Base-by-base conservation (phyloP, 2,888 invertebrate species). In the Ectemnius cavifrons region DNA sequence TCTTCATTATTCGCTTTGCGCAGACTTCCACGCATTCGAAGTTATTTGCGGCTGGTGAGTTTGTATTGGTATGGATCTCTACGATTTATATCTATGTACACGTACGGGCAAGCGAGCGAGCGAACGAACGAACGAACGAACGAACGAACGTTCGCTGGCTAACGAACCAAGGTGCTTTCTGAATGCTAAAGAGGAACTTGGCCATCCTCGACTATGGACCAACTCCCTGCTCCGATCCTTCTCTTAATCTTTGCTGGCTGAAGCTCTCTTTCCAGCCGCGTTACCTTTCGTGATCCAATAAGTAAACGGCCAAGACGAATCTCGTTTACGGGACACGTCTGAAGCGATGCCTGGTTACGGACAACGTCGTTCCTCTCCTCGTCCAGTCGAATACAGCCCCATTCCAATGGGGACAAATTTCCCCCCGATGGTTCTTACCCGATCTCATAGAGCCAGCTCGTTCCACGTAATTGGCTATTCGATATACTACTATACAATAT, bases 151-250 rank as follows among this genome's bases (percentile, higher is more conserved):
- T 79, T 80, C 77, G 77, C 67, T 72, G 74, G 80, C 88, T 89
- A 89, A 89, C 87, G 85, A 89, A 87, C 87, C 82, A 60, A 78
- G 64, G 80, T 87, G 86, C 83, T 83, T 81, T 83, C 84, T 80
- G 88, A 88, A 89, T 88, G 75, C 81, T 80, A 87, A 88, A 86
- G 80, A 83, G 85, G 37, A 37, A 11, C 79, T 63, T 65, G 73
- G 64, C 79, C 74, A 84, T 82, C 79, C 80, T 77, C 70, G 75
- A 75, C 71, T 58, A 71, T 62, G 78, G 73, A 59, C 71, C 68
- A 56, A 57, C 23, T 66, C 71, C 46, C 64, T 64, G 74, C 37
- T 37, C 1, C 8, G 37, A 37, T 37, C 37, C 63, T 60, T 49
- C 78, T 81, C 83, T 83, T 83, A 81, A 83, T 83, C 83, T 83